phyloP scores from a whole-genome alignment of 1,140 invertebrate genomes.

The Grapholita molesta region DNA sequence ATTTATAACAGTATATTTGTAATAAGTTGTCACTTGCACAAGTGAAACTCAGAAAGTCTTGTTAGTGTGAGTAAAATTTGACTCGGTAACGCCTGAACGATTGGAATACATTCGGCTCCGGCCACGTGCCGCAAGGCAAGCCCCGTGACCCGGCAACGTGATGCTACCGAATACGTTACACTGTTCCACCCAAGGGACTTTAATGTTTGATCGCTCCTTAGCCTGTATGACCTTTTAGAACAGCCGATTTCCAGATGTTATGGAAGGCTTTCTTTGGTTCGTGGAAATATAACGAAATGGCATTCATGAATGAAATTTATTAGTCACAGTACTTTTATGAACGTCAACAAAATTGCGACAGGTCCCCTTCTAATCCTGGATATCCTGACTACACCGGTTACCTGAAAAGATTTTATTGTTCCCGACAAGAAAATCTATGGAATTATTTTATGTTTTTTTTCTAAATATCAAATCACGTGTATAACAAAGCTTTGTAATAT shows the following conservation, averaged over 20 bases:
- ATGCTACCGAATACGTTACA: background rate
- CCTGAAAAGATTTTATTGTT: too few relatives aligned
- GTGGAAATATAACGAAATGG: background rate
- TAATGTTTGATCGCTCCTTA: background rate
- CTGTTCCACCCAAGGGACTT: background rate
- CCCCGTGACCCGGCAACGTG: slow-evolving; percentile 9
- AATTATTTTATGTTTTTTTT: too few relatives aligned
- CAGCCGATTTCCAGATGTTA: background rate
- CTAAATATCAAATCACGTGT: too few relatives aligned
- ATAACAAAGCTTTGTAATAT: too few relatives aligned
- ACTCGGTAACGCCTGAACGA: background rate
- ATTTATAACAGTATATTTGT: too few relatives aligned
- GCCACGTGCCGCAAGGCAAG: background rate
- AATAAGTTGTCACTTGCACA: too few relatives aligned
- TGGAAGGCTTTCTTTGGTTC: background rate
- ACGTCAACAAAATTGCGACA: too few relatives aligned
- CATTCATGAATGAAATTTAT: background rate
- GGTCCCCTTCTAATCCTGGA: too few relatives aligned
- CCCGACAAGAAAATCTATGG: too few relatives aligned
- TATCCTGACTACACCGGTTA: too few relatives aligned
- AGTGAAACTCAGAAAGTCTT: too few relatives aligned
- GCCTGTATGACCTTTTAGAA: background rate
- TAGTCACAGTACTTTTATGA: background rate
- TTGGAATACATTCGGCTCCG: background rate
- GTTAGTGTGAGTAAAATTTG: background rate